Evolutionary conservation across 2,797 vertebrate genomes (phyloP).

Genomic region (Eremophila alpestris): DNA sequence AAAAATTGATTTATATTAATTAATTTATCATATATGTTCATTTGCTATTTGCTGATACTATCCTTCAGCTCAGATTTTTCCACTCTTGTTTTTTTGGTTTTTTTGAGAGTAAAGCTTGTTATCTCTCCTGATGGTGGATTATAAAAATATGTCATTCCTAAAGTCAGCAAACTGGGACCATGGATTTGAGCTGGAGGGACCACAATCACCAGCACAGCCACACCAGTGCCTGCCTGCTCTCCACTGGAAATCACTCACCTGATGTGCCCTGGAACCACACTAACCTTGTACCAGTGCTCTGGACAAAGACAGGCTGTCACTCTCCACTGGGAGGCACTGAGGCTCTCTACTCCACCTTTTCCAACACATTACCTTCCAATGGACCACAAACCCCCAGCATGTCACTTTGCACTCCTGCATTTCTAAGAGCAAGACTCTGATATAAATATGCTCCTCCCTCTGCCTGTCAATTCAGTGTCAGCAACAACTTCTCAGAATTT

Average conservation of each 20-base stretch:
- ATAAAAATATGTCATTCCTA: not conserved
- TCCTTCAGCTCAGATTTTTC: not conserved
- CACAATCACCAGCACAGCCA: not conserved
- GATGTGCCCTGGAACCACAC: not conserved
- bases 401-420: not conserved
- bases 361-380: not conserved
- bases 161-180: not conserved
- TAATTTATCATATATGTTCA: not conserved
- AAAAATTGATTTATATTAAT: not conserved
- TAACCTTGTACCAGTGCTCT: not conserved
- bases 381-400: not conserved
- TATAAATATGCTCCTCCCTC: not conserved
- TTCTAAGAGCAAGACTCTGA: not conserved
- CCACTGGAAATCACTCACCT: not conserved
- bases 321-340: constrained; percentile 15
- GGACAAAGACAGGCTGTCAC: not conserved
- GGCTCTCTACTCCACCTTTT: not conserved
- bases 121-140: not conserved
- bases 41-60: not conserved
- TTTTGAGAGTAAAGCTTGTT: not conserved
- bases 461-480: not conserved
- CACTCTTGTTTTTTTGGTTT: not conserved
- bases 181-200: not conserved
- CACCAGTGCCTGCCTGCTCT: not conserved
- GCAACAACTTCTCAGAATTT: not conserved